Percentiles rank a stretch among this genome's conserved stretches.
phyloP scores from a whole-genome alignment of 2,888 invertebrate species.

The Bellardia bayeri region DNA sequence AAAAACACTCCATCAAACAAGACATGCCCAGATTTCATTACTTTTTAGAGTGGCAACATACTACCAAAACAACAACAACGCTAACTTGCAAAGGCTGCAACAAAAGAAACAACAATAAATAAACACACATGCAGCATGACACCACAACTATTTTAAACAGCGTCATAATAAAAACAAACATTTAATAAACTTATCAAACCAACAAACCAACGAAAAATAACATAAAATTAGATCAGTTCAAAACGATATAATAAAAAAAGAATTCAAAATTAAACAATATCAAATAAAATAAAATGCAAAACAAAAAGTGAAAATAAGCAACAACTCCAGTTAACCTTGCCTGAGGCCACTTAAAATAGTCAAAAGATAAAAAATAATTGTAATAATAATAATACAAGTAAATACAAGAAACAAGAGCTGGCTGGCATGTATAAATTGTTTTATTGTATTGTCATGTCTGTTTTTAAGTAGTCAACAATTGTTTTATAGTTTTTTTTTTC shows the following conservation, averaged over 20 bases:
- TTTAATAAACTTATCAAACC: constrained; percentile 50
- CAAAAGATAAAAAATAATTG: constrained; percentile 8
- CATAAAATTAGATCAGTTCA: constrained; percentile 41
- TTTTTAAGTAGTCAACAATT: constrained; percentile 11
- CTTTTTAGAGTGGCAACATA: constrained; percentile 43
- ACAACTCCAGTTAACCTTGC: constrained; percentile 73
- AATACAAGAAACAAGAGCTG: constrained; percentile 27
- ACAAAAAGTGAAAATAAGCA: constrained; percentile 66
- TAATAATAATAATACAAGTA: constrained; percentile 2
- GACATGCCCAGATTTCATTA: constrained; percentile 47
- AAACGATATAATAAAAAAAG: constrained; percentile 7
- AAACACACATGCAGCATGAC: constrained; percentile 21
- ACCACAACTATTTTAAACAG: constrained; percentile 39
- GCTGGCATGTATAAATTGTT: constrained; percentile 38
- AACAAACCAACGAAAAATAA: neutral
- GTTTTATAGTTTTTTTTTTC: neutral
- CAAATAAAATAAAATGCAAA: neutral
- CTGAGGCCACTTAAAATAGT: constrained; percentile 58
- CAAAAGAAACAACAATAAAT: neutral
- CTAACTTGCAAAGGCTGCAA: neutral
- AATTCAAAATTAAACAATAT: constrained; percentile 27
- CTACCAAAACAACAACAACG: neutral
- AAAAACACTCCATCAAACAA: constrained; percentile 36
- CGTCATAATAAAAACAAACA: constrained; percentile 51
- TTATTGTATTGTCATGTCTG: constrained; percentile 46